These are phyloP conservation scores for Fragum sueziense DNA, from an alignment of 2,888 invertebrate genomes.

Conservation along the genomic window DNA sequence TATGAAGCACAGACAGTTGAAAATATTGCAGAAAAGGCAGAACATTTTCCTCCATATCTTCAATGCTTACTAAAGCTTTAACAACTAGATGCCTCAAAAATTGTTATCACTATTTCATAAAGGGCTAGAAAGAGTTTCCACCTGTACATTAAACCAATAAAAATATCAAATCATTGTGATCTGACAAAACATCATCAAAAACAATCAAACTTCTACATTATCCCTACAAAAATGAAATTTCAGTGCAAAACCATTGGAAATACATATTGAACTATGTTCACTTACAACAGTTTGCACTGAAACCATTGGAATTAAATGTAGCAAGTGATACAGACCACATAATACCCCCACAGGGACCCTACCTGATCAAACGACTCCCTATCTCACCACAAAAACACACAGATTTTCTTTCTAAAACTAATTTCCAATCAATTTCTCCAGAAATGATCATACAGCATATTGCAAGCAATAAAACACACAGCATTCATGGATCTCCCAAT, in stretches of 20 bases:
- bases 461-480: conserved; percentile 34
- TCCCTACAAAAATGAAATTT: no score
- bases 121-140: no score
- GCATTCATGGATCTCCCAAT: conserved; percentile 42
- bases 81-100: no score
- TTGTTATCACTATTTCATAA: no score
- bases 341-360: conserved; percentile 47
- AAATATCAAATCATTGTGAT: no score
- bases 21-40: no score
- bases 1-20: no score
- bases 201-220: not conserved
- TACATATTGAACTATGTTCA: no score
- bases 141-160: not conserved
- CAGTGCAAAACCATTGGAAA: no score
- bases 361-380: not conserved
- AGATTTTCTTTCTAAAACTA: conserved; percentile 28
- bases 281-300: not conserved
- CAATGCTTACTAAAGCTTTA: no score
- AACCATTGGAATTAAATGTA: conserved; percentile 25
- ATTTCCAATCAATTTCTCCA: conserved; percentile 31
- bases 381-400: conserved; percentile 30
- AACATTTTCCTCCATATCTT: no score
- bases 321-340: conserved; percentile 43
- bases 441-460: conserved; percentile 37
- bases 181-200: not conserved